These are phyloP conservation scores for Leptobrachium leishanense DNA, from an alignment of 2,113 vertebrate genomes.

Conservation along the genomic window DNA sequence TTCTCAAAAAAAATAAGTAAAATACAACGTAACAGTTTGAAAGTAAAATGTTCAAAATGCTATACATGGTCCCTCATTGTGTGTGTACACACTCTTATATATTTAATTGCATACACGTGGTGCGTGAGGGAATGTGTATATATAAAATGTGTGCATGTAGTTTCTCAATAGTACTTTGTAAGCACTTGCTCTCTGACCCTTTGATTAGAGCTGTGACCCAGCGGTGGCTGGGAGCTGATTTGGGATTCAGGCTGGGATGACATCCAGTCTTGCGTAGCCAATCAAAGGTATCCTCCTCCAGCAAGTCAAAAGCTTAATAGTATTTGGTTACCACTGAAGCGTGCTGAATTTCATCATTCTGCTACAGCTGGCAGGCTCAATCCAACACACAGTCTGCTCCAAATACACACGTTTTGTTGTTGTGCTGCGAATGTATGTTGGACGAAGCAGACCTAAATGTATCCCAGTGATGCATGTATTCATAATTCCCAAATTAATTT, in stretches of 20 bases:
- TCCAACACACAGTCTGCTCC: neutral
- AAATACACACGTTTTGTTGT: too few relatives aligned
- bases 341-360: constrained; percentile 42
- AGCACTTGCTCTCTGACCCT: constrained; percentile 22
- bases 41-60: too few relatives aligned
- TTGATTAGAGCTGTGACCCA: constrained; percentile 32
- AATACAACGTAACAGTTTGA: too few relatives aligned
- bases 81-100: too few relatives aligned
- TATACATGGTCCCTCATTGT: too few relatives aligned
- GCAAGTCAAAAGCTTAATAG: constrained; percentile 41
- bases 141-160: too few relatives aligned
- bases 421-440: too few relatives aligned
- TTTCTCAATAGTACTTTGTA: neutral
- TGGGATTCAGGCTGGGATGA: constrained; percentile 24
- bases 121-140: too few relatives aligned
- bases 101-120: too few relatives aligned
- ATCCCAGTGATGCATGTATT: too few relatives aligned
- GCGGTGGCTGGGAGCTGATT: constrained; percentile 21
- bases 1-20: too few relatives aligned
- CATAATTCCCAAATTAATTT: neutral
- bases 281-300: constrained; percentile 42
- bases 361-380: constrained; percentile 25
- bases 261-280: constrained; percentile 42
- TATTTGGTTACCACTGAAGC: constrained; percentile 46
- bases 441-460: too few relatives aligned